Evolutionary conservation across 2,888 invertebrate species (phyloP), one percentile per base, ranked within the genome.

Genomic region (Buathra laborator): DNA sequence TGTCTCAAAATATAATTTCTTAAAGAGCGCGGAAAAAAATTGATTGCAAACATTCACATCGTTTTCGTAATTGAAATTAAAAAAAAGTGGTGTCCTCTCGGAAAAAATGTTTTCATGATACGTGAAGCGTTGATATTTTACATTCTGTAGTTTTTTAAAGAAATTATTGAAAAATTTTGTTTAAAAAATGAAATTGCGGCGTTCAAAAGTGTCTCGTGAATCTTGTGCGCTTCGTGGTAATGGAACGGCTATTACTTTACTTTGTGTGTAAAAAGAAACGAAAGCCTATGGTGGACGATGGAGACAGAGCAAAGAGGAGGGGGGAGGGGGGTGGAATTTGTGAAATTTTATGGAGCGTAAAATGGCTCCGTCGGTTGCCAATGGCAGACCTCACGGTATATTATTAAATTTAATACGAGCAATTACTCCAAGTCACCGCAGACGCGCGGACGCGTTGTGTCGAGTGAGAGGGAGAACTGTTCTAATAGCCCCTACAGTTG

Each of bases 371-470:
- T 10, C 64, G 64, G 16, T 46, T 44, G 48, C 14, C 37, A 66
- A 24, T 43, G 37, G 44, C 44, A 64, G 72, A 37, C 32, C 62
- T 43, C 74, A 56, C 78, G 77, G 77, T 71, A 84, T 87, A 89
- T 90, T 91, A 90, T 90, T 91, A 90, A 90, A 90, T 90, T 89
- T 90, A 90, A 90, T 89, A 89, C 84, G 88, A 84, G 83, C 90
- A 88, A 91, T 91, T 90, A 90, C 89, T 88, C 87, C 86, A 79
- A 86, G 87, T 87, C 87, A 85, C 46, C 77, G 29, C 64, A 77
- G 78, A 79, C 64, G 51, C 66, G 77, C 74, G 84, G 32, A 10
- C 62, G 62, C 32, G 74, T 81, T 81, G 48, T 51, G 56, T 81
- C 64, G 48, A 44, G 68, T 44, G 56, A 62, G 46, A 71, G 29